phyloP scores from a whole-genome alignment of 2,797 vertebrate species.

The Orestias chungarensis region DNA sequence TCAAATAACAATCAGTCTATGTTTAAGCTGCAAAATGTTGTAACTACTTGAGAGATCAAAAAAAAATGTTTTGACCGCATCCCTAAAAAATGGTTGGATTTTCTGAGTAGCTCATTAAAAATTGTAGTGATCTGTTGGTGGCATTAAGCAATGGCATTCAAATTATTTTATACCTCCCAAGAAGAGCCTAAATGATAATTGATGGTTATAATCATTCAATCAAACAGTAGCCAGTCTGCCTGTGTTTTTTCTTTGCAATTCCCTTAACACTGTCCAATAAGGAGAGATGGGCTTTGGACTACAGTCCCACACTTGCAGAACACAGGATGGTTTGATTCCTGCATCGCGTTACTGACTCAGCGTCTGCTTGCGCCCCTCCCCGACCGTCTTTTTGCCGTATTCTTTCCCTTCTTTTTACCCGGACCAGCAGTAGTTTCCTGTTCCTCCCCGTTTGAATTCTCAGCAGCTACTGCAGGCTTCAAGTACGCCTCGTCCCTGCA shows the following conservation, averaged over 20 bases:
- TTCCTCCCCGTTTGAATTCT: constrained; percentile 46
- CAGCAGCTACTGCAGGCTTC: constrained; percentile 12
- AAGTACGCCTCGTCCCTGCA: constrained; percentile 29
- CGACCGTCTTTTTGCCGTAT: constrained; percentile 67
- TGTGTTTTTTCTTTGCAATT: constrained; percentile 27
- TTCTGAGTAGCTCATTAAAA: not conserved
- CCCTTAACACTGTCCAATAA: constrained; percentile 21
- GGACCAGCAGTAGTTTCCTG: constrained; percentile 33
- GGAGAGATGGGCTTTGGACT: constrained; percentile 16
- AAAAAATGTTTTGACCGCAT: no score
- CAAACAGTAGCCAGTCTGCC: constrained; percentile 1
- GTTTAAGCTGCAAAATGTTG: not conserved
- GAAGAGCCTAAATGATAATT: not conserved
- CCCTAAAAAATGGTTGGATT: not conserved
- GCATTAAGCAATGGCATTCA: not conserved
- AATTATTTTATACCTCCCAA: constrained; percentile 2
- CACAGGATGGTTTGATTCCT: constrained; percentile 22
- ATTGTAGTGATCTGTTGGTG: constrained; percentile 3
- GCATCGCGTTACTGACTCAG: constrained; percentile 46
- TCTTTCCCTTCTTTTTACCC: constrained; percentile 62
- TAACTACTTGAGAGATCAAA: no score
- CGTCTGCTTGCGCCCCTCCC: constrained; percentile 69
- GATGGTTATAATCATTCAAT: not conserved
- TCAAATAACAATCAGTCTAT: not conserved
- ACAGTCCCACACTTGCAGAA: constrained; percentile 35